Conservation (phyloP, 1,140 invertebrate genomes). For the Melanaphis sacchari region DNA sequence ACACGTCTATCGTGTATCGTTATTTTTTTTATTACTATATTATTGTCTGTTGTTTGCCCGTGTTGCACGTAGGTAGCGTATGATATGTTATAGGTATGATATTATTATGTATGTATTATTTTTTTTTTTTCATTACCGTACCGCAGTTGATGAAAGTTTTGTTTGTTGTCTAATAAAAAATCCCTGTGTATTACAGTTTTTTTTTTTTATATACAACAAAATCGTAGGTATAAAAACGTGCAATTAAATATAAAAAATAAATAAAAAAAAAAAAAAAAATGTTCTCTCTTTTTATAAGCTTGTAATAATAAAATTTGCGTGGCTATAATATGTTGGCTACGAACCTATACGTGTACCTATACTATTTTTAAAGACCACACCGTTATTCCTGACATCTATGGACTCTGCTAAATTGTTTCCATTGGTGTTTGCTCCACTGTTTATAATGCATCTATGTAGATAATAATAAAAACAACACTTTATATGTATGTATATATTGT, state of each 20-base stretch:
- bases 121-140: not conserved
- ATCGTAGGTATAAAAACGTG: not conserved
- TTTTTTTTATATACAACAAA: too few species aligned
- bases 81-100: not conserved
- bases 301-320: conserved; percentile 17
- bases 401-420: not conserved
- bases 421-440: not conserved
- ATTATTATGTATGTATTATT: not conserved
- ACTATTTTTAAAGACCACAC: not conserved
- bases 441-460: not conserved
- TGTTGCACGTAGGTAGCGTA: not conserved
- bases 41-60: not conserved
- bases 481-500: not conserved
- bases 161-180: not conserved
- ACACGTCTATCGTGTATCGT: not conserved
- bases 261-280: not conserved
- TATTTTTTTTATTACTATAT: conserved; percentile 6
- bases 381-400: not conserved
- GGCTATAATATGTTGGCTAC: not conserved
- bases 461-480: conserved; percentile 19
- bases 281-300: not conserved
- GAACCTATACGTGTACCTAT: not conserved
- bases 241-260: conserved; percentile 1
- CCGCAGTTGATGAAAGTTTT: not conserved
- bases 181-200: not conserved